Percentiles rank a stretch among this genome's conserved stretches.
phyloP scores from a whole-genome alignment of 1,140 invertebrate species.

The Halesus radiatus region DNA sequence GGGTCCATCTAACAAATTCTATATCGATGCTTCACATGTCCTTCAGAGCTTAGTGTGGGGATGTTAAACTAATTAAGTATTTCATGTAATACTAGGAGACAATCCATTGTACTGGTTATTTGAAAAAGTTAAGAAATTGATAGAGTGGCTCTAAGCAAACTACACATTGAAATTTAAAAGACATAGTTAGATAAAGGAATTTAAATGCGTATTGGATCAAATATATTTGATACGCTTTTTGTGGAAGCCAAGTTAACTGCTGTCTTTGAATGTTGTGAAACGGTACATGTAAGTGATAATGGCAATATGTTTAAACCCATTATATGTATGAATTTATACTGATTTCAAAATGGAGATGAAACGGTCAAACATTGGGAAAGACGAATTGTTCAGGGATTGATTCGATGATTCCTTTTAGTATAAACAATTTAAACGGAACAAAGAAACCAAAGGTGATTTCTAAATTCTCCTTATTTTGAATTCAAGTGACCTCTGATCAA shows the following conservation, averaged over 20 bases:
- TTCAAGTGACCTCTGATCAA: no score
- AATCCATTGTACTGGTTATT: conserved; percentile 40
- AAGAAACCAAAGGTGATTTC: no score
- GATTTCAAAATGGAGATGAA: no score
- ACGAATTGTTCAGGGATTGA: no score
- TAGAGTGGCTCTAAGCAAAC: conserved; percentile 10
- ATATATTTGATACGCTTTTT: background rate
- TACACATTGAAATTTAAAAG: conserved; percentile 12
- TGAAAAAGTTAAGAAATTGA: conserved; percentile 17
- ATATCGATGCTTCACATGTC: no score
- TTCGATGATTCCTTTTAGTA: no score
- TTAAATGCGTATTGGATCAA: conserved; percentile 2
- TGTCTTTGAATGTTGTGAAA: conserved; percentile 18
- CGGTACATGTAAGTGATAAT: conserved; percentile 18
- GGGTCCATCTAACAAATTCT: no score
- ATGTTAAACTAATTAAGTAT: background rate
- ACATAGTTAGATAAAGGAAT: conserved; percentile 14
- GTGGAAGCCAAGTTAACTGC: conserved; percentile 9
- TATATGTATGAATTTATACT: no score
- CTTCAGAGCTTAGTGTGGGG: conserved; percentile 1
- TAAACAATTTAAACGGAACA: no score
- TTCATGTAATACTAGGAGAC: conserved; percentile 3
- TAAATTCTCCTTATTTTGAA: no score
- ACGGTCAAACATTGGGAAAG: no score
- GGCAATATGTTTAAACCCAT: no score